These are phyloP conservation scores for Henricia sp. DNA, from an alignment of 53 echinoderm and acorn worm species.

Conservation along the genomic window DNA sequence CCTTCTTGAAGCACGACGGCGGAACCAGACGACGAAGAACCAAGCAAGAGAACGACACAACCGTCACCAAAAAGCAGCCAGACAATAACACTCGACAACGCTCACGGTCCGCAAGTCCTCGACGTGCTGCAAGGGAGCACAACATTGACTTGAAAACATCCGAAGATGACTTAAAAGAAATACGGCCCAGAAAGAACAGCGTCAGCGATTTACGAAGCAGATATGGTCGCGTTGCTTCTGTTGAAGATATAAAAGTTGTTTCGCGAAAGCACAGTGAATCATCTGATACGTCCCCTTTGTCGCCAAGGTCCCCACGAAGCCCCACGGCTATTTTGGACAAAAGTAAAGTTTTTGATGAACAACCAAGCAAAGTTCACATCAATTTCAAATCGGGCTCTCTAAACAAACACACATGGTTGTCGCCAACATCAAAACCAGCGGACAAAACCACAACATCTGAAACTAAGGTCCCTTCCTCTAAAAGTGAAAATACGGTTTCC, in stretches of 20 bases:
- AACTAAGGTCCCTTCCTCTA: no score
- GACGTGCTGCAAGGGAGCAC: constrained; percentile 32
- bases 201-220: constrained; percentile 48
- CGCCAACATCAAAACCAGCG: constrained; percentile 1
- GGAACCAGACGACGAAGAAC: background rate
- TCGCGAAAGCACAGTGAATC: constrained; percentile 24
- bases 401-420: background rate
- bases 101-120: constrained; percentile 31
- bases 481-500: constrained; percentile 19
- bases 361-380: constrained; percentile 10
- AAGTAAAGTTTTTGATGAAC: constrained; percentile 6
- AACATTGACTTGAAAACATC: constrained; percentile 7
- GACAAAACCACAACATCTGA: background rate
- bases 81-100: constrained; percentile 50
- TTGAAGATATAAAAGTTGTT: constrained; percentile 25
- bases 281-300: constrained; percentile 1
- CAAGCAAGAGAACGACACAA: background rate
- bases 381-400: background rate
- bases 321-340: constrained; percentile 5
- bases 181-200: constrained; percentile 14
- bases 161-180: background rate
- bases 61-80: constrained; percentile 9
- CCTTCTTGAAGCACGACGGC: constrained; percentile 82
- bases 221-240: constrained; percentile 52
- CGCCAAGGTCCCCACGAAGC: constrained; percentile 27